Evolutionary conservation across 2,113 vertebrate genomes (phyloP).

Genomic region (Menidia beryllina): DNA sequence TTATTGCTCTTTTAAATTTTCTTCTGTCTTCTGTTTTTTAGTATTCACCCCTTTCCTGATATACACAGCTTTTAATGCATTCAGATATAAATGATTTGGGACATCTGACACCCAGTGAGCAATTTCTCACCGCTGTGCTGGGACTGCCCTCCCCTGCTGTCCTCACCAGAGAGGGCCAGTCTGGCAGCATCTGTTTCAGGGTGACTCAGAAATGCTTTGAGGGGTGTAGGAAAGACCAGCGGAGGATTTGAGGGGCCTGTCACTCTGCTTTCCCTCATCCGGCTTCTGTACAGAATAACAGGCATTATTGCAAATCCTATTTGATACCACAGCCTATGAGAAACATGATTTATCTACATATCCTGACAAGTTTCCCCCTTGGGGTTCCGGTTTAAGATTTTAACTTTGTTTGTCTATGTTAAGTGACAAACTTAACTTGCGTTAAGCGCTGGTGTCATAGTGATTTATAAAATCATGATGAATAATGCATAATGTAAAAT

Average conservation of each 20-base stretch:
- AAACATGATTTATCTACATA: slow-evolving; percentile 37
- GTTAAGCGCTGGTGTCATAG: neutral
- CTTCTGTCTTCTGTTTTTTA: slow-evolving; percentile 18
- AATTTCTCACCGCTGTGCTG: neutral
- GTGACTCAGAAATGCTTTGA: slow-evolving; percentile 8
- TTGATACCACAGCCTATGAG: slow-evolving; percentile 17
- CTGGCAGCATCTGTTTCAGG: slow-evolving; percentile 51
- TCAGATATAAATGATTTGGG: slow-evolving; percentile 13
- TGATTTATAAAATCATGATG: slow-evolving; percentile 18
- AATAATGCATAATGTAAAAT: neutral
- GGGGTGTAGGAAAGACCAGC: slow-evolving; percentile 29
- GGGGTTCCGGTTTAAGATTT: slow-evolving; percentile 16
- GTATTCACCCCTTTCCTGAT: too few species aligned
- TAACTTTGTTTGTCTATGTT: slow-evolving; percentile 2
- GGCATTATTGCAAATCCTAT: slow-evolving; percentile 37
- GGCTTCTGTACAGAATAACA: slow-evolving; percentile 28
- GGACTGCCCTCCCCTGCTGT: slow-evolving; percentile 4
- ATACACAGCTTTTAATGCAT: slow-evolving; percentile 19
- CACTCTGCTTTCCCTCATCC: slow-evolving; percentile 46
- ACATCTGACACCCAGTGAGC: slow-evolving; percentile 11
- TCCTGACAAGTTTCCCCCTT: slow-evolving; percentile 23
- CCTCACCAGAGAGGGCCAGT: slow-evolving; percentile 26
- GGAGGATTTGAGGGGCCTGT: slow-evolving; percentile 36
- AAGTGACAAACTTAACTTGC: neutral
- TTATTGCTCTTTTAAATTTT: slow-evolving; percentile 32